phyloP scores from a whole-genome alignment of 2,113 vertebrate genomes.

The Anguilla rostrata region DNA sequence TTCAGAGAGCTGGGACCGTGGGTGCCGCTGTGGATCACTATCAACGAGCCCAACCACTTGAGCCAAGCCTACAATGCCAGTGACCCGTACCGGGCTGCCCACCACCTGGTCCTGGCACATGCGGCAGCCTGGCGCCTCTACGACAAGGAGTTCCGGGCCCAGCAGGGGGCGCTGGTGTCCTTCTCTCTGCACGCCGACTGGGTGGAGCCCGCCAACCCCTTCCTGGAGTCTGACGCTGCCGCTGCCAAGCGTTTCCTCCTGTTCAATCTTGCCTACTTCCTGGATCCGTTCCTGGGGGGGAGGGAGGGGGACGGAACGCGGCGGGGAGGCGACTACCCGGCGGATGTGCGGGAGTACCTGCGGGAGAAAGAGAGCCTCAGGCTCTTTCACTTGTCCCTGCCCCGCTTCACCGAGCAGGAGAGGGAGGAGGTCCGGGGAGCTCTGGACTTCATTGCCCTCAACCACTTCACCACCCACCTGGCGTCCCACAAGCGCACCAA shows the following conservation, averaged over 20 bases:
- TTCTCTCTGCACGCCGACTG: constrained; percentile 88
- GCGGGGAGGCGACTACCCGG: constrained; percentile 73
- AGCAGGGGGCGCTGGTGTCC: constrained; percentile 75
- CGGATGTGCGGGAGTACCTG: constrained; percentile 73
- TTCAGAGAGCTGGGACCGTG: constrained; percentile 81
- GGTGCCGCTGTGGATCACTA: constrained; percentile 89
- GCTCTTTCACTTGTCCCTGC: constrained; percentile 64
- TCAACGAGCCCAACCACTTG: constrained; percentile 90
- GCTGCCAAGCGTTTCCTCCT: constrained; percentile 83
- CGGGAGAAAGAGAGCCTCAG: constrained; percentile 57
- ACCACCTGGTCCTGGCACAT: constrained; percentile 85
- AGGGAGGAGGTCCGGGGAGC: constrained; percentile 74
- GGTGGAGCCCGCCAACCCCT: constrained; percentile 90
- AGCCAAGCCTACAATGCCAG: constrained; percentile 70
- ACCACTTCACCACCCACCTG: constrained; percentile 92
- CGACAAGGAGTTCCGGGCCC: constrained; percentile 57
- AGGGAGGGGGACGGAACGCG: constrained; percentile 39
- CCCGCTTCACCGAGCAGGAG: constrained; percentile 74
- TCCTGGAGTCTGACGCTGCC: constrained; percentile 66
- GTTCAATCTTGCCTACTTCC: constrained; percentile 88
- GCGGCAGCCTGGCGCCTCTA: constrained; percentile 83
- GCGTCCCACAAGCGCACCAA: constrained; percentile 66
- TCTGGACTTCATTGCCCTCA: constrained; percentile 84
- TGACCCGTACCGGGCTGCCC: constrained; percentile 74
- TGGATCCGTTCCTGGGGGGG: constrained; percentile 81